A percentile compares a stretch with the other conserved stretches of the same genome.
These are phyloP conservation scores for Octopus bimaculoides DNA, from an alignment of 1,140 invertebrate species.

Conservation along the genomic window DNA sequence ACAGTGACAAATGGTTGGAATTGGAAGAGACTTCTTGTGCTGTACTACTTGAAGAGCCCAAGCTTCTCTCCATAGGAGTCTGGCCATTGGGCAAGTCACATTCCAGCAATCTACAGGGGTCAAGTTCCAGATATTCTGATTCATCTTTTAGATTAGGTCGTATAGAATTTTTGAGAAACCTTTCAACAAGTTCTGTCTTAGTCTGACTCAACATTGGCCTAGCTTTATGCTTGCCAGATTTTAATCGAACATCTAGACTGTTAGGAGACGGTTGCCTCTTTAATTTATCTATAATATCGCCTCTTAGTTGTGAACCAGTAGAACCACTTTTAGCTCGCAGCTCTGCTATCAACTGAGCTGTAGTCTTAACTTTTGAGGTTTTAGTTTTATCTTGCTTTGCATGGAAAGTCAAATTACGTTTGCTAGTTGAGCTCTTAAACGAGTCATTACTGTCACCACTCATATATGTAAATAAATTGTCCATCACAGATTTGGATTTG, in stretches of 20 bases:
- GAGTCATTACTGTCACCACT: conserved; percentile 12
- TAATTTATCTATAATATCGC: conserved; percentile 51
- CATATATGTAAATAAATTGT: conserved; percentile 6
- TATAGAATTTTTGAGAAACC: conserved; percentile 58
- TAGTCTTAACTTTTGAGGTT: conserved; percentile 75
- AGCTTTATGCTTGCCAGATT: not conserved
- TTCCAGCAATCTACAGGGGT: not conserved
- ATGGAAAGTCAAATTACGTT: conserved; percentile 5
- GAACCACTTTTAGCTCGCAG: conserved; percentile 67
- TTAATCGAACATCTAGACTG: not conserved
- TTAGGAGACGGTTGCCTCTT: conserved; percentile 48
- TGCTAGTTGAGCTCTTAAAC: conserved; percentile 6
- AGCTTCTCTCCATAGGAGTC: not conserved
- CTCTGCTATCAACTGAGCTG: conserved; percentile 76
- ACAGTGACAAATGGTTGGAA: conserved; percentile 14
- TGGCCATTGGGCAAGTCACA: not conserved
- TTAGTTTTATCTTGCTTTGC: conserved; percentile 17
- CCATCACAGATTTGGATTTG: conserved; percentile 11
- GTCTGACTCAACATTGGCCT: conserved; percentile 46
- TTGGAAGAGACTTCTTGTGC: not conserved
- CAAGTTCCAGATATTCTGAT: conserved; percentile 1
- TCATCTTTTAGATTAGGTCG: conserved; percentile 42
- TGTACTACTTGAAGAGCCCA: not conserved
- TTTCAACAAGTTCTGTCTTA: conserved; percentile 64
- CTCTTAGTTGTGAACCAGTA: conserved; percentile 47